Evolutionary conservation across 2,797 vertebrate genomes (phyloP).

Genomic region (Microctenopoma steveboyesi): DNA sequence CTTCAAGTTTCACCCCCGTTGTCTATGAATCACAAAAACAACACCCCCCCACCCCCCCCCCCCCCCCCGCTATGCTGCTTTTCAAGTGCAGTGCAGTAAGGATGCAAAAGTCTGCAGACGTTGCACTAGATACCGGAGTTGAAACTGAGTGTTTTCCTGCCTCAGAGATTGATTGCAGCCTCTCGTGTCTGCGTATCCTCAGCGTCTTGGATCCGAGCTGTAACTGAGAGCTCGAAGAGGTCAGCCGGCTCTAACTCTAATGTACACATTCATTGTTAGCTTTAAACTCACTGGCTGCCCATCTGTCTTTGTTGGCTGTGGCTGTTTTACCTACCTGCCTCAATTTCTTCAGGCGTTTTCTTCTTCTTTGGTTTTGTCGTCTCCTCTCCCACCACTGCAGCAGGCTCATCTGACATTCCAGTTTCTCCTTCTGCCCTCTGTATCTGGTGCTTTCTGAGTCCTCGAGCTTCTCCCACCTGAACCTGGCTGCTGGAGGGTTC

Average conservation of each 20-base stretch:
- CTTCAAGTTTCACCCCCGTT: slow-evolving; percentile 28
- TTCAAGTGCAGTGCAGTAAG: neutral
- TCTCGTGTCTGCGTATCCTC: slow-evolving; percentile 33
- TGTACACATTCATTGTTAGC: neutral
- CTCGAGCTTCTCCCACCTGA: slow-evolving; percentile 35
- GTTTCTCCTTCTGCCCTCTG: slow-evolving; percentile 8
- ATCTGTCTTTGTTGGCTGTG: neutral
- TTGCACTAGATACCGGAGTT: slow-evolving; percentile 28
- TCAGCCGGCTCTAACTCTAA: neutral
- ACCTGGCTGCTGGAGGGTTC: slow-evolving; percentile 3
- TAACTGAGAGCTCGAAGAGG: slow-evolving; percentile 17
- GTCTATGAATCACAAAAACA: slow-evolving; percentile 40
- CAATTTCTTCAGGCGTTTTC: slow-evolving; percentile 78
- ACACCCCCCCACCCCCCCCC: slow-evolving; percentile 3
- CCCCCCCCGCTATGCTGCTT: neutral
- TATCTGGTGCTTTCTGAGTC: slow-evolving; percentile 1
- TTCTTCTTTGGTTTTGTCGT: slow-evolving; percentile 76
- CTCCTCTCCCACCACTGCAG: slow-evolving; percentile 29
- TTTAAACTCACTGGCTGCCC: neutral
- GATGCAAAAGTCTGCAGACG: slow-evolving; percentile 7
- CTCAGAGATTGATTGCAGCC: slow-evolving; percentile 42
- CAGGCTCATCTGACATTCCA: slow-evolving; percentile 63
- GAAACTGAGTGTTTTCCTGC: slow-evolving; percentile 33
- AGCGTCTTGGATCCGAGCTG: slow-evolving; percentile 22
- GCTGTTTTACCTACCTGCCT: slow-evolving; percentile 71